Evolutionary conservation across 2,797 vertebrate genomes (phyloP).

Genomic region (Nannoperca australis): DNA sequence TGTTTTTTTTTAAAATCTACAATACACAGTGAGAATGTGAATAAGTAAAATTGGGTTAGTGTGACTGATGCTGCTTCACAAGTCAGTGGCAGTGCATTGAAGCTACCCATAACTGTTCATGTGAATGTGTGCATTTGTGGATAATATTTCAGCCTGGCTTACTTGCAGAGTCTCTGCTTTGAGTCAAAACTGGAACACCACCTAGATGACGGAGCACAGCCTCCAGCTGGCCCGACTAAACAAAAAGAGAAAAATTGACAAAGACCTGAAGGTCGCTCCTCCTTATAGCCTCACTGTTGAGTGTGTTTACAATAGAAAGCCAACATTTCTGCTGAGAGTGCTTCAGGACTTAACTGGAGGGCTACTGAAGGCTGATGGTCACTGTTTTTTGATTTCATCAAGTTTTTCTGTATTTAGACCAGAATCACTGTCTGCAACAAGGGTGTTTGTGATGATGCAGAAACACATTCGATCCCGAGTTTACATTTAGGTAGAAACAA

Average conservation of each 20-base stretch:
- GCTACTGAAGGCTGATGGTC: slow-evolving; percentile 35
- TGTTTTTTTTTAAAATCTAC: slow-evolving; percentile 19
- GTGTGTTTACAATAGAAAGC: slow-evolving; percentile 39
- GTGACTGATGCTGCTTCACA: slow-evolving; percentile 70
- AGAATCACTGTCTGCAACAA: background rate
- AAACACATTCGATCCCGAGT: background rate
- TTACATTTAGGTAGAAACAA: background rate
- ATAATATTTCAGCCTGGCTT: slow-evolving; percentile 82
- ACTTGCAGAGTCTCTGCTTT: slow-evolving; percentile 75
- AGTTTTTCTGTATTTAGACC: slow-evolving; percentile 24
- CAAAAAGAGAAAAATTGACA: slow-evolving; percentile 78
- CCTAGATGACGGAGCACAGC: slow-evolving; percentile 69
- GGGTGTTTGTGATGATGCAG: background rate
- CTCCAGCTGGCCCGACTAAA: slow-evolving; percentile 75
- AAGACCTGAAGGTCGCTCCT: slow-evolving; percentile 54
- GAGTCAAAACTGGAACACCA: slow-evolving; percentile 75
- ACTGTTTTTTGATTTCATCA: slow-evolving; percentile 30
- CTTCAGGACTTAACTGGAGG: slow-evolving; percentile 45
- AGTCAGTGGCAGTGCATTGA: slow-evolving; percentile 48
- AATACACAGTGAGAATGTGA: slow-evolving; percentile 17
- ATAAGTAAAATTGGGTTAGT: slow-evolving; percentile 66
- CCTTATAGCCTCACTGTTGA: slow-evolving; percentile 48
- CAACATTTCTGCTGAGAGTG: slow-evolving; percentile 41
- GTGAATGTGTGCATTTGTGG: slow-evolving; percentile 71
- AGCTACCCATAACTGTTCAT: slow-evolving; percentile 53